Evolutionary conservation across 2,113 vertebrate genomes (phyloP), one percentile per base, ranked within the genome.

Genomic region (Hystrix cristata): DNA sequence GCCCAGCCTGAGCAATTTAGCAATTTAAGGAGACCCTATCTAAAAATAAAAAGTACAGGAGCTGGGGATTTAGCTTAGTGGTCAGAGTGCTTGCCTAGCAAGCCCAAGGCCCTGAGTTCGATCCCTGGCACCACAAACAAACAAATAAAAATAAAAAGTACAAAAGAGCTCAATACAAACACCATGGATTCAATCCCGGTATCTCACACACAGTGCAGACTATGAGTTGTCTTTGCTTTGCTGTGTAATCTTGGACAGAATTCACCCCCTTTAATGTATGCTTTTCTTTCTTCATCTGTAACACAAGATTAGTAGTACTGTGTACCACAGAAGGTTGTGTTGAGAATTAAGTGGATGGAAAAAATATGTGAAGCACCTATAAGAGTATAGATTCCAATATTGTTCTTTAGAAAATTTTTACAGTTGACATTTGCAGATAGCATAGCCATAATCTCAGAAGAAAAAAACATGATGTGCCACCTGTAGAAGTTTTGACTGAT

Each of bases 401-500:
- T 83, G 34, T 80, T 90, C 64, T 31, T 5, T 86, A 62, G 64
- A 94, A 87, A 90, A 38, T 43, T 34, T 94, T 97, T 48, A 71
- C 13, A 76, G 62, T 92, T 95, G 88, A 91, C 38, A 69, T 95
- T 79, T 91, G 8, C 19, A 80, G 55, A 55, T 5, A 38, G 15
- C 38, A 34, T 76, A 64, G 27, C 76, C 55, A 69, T 91, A 88
- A 83, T 67, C 16, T 31, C 31, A 79, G 31, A 81, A 48, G 57
- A 71, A 60, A 96, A 91, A 74, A 53, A 72, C 15, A 64, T 88
- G 13, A 59, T 89, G 27, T 87, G 15, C 64, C 85, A 9, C 60
- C 69, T 91, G 34, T 90, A 84, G 59, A 89, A 84, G 80, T 80
- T 93, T 80, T 95, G 8, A 71, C 76, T 94, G 67, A 43, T 82